phyloP scores from a whole-genome alignment of 2,113 vertebrate genomes.

The Sphyrna mokarran region DNA sequence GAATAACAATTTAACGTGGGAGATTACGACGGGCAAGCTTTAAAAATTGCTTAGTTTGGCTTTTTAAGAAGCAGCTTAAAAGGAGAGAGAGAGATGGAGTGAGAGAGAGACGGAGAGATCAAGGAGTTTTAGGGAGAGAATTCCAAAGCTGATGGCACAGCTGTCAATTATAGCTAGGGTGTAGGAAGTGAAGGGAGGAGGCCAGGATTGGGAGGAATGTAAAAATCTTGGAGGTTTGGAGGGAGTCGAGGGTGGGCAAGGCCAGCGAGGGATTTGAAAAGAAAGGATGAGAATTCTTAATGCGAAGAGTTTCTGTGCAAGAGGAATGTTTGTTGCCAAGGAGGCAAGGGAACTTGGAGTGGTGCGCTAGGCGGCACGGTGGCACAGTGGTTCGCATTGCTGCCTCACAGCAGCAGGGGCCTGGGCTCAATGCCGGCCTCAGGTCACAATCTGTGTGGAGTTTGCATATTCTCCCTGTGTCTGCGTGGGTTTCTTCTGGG shows the following conservation, averaged over 20 bases:
- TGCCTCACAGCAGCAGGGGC: no score
- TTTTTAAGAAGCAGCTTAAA: neutral
- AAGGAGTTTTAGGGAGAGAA: neutral
- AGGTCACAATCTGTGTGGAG: no score
- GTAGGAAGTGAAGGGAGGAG: neutral
- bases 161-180: neutral
- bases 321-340: neutral
- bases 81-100: neutral
- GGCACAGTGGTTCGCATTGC: no score
- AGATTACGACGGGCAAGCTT: neutral
- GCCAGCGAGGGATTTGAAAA: neutral
- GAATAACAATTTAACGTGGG: neutral
- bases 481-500: no score
- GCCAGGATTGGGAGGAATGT: neutral
- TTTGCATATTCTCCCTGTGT: no score
- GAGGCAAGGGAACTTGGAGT: neutral
- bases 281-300: neutral
- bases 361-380: no score
- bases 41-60: no score
- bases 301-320: neutral
- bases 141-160: no score
- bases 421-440: no score
- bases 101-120: neutral
- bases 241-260: neutral
- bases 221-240: no score